A percentile compares a stretch with the other conserved stretches of the same genome.
Conservation (phyloP, 2,113 vertebrate genomes). For the Hiodon tergisus region DNA sequence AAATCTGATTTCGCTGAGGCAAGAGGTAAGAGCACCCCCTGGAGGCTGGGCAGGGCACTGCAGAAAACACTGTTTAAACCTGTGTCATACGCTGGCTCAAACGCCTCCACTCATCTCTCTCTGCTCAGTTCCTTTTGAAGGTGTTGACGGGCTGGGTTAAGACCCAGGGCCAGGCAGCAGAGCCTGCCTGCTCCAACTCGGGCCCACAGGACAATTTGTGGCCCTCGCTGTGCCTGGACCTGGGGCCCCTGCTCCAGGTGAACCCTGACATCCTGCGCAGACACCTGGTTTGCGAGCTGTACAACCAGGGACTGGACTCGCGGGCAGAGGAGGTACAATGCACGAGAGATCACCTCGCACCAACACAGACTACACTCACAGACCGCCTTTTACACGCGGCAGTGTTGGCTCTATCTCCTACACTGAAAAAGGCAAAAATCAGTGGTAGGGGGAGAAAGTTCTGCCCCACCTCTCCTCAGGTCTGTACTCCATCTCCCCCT, state of each 20-base stretch:
- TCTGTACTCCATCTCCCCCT: background rate
- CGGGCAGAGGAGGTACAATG: conserved; percentile 78
- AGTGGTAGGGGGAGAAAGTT: no score
- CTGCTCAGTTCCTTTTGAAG: conserved; percentile 77
- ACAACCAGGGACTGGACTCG: conserved; percentile 82
- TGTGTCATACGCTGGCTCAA: conserved; percentile 33
- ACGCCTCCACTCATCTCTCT: background rate
- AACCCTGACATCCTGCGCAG: conserved; percentile 75
- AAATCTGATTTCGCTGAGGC: conserved; percentile 69
- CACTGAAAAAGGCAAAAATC: no score
- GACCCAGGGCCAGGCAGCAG: conserved; percentile 41
- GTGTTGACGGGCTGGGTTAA: conserved; percentile 78
- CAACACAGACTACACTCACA: background rate
- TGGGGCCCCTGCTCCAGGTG: conserved; percentile 81
- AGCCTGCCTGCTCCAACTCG: conserved; percentile 26
- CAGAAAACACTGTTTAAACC: conserved; percentile 45
- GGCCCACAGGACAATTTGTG: conserved; percentile 69
- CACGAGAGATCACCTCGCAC: background rate
- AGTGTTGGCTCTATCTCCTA: no score
- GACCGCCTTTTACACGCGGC: background rate
- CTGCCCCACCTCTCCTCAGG: no score
- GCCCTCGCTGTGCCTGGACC: conserved; percentile 74
- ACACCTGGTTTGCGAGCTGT: conserved; percentile 88
- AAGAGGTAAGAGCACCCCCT: conserved; percentile 68
- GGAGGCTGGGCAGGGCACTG: background rate